phyloP scores from a whole-genome alignment of 1,140 invertebrate genomes.

The Colletes latitarsis region DNA sequence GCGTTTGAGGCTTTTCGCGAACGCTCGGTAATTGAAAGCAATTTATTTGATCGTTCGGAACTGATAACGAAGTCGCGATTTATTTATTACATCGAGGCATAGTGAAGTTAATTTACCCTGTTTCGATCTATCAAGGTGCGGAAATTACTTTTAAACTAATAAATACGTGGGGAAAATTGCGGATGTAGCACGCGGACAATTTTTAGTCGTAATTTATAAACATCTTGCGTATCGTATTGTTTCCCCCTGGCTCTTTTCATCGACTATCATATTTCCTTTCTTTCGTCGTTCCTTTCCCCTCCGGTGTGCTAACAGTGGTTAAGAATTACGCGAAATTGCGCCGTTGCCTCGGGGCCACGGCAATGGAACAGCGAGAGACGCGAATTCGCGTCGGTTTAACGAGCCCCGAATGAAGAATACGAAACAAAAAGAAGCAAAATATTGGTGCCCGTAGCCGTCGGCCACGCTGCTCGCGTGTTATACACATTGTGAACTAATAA shows the following conservation, averaged over 20 bases:
- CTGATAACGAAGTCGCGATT: no score
- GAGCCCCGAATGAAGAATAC: slow-evolving; percentile 4
- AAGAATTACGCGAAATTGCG: slow-evolving; percentile 44
- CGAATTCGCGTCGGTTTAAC: slow-evolving; percentile 37
- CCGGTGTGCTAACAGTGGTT: slow-evolving; percentile 11
- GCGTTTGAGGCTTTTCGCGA: no score
- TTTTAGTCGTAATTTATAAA: no score
- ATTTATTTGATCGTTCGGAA: no score
- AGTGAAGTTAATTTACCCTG: no score
- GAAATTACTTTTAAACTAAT: no score
- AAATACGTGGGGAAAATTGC: no score
- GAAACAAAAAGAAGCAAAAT: slow-evolving; percentile 30
- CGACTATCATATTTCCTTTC: slow-evolving; percentile 29
- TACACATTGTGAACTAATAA: background rate
- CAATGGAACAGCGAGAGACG: slow-evolving; percentile 38
- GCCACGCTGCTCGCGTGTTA: background rate
- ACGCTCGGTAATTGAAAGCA: no score
- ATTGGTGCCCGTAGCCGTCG: slow-evolving; percentile 16
- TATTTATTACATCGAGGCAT: no score
- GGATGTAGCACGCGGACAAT: no score
- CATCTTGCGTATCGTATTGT: slow-evolving; percentile 17
- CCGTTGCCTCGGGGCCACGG: background rate
- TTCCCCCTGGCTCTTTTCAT: background rate
- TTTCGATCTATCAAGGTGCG: no score
- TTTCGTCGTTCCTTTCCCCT: background rate